Conservation (phyloP, 2,888 invertebrate species). For the Proisotoma minuta region DNA sequence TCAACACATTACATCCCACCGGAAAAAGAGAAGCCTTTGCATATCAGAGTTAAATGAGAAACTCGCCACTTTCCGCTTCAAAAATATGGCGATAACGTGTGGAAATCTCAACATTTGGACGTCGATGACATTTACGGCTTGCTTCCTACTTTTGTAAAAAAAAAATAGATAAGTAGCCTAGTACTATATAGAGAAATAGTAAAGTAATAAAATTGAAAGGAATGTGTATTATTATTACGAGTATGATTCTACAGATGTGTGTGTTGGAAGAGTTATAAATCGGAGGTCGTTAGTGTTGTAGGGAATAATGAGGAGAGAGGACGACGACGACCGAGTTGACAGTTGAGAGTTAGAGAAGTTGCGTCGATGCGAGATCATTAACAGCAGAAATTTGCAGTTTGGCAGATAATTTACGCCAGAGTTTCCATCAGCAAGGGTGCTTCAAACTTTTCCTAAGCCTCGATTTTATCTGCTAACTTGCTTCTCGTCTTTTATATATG, state of each 20-base stretch:
- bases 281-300: background rate
- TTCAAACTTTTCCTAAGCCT: conserved; percentile 44
- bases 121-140: conserved; percentile 25
- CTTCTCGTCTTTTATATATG: conserved; percentile 8
- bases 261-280: background rate
- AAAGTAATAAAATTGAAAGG: conserved; percentile 5
- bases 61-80: too few relatives aligned
- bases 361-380: conserved; percentile 48
- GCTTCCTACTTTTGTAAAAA: conserved; percentile 9
- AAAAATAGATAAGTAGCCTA: too few relatives aligned
- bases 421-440: conserved; percentile 47
- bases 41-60: too few relatives aligned
- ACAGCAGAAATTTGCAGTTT: conserved; percentile 48
- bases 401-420: conserved; percentile 48
- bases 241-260: too few relatives aligned
- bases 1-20: conserved; percentile 26
- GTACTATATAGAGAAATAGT: too few relatives aligned
- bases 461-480: conserved; percentile 37
- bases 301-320: conserved; percentile 18
- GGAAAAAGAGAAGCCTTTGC: conserved; percentile 16
- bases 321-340: conserved; percentile 34
- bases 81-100: conserved; percentile 6
- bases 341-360: conserved; percentile 39
- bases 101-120: conserved; percentile 12
- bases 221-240: too few relatives aligned